Evolutionary conservation across 2,797 vertebrate species (phyloP).

Genomic region (Urocyon cinereoargenteus): DNA sequence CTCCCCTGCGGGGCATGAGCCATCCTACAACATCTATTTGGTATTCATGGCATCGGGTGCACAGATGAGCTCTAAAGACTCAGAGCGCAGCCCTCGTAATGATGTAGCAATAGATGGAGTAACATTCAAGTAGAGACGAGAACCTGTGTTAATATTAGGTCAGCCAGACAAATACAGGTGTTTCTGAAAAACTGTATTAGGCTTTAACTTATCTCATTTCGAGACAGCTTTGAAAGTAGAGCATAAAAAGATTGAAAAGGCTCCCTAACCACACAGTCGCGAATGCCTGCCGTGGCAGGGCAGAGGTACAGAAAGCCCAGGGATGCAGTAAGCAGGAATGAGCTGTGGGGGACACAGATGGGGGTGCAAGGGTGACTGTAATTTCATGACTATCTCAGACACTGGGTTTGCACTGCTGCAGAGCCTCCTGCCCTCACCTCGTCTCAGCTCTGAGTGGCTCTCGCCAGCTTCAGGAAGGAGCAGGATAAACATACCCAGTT

Average conservation of each 20-base stretch:
- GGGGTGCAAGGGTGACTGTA: not conserved
- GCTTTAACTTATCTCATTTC: slow-evolving; percentile 75
- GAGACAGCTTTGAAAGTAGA: slow-evolving; percentile 67
- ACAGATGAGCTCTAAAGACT: not conserved
- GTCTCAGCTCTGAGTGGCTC: not conserved
- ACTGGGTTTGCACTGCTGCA: fast-evolving
- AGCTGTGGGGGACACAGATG: not conserved
- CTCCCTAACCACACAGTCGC: slow-evolving; percentile 28
- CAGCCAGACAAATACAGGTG: slow-evolving; percentile 70
- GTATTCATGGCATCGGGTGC: not conserved
- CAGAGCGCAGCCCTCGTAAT: not conserved
- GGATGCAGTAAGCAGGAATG: not conserved
- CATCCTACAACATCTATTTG: not conserved
- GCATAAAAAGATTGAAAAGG: slow-evolving; percentile 78
- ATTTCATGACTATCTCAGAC: not conserved
- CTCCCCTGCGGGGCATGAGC: not conserved
- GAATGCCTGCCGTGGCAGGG: slow-evolving; percentile 42
- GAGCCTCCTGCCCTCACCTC: not conserved
- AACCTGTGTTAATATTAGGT: slow-evolving; percentile 77
- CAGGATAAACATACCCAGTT: not conserved
- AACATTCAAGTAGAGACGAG: slow-evolving; percentile 25
- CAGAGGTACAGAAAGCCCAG: not conserved
- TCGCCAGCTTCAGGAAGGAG: not conserved
- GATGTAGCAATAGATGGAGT: slow-evolving; percentile 1
- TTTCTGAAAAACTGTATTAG: slow-evolving; percentile 74